Percentiles rank a stretch among this genome's conserved stretches.
Conservation (phyloP, 2,113 vertebrate genomes). For the Accipiter virgatus region DNA sequence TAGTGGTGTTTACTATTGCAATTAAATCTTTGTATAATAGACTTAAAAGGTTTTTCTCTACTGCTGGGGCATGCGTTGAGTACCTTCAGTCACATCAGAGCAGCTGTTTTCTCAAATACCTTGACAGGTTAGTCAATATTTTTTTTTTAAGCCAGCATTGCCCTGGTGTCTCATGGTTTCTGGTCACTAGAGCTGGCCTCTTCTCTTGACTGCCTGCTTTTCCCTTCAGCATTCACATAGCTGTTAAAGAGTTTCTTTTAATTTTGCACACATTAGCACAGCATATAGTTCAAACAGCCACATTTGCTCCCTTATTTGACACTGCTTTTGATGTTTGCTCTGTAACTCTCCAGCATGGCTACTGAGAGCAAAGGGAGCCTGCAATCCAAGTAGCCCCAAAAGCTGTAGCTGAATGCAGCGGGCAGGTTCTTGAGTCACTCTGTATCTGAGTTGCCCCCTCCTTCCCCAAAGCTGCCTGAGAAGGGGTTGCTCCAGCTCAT, state of each 20-base stretch:
- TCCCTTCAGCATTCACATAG: background rate
- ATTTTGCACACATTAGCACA: background rate
- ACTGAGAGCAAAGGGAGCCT: background rate
- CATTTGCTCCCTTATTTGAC: background rate
- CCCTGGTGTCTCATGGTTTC: background rate
- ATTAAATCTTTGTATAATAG: background rate
- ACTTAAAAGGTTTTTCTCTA: background rate
- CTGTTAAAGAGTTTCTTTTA: background rate
- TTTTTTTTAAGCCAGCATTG: background rate
- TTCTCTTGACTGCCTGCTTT: background rate
- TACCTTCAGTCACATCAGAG: background rate
- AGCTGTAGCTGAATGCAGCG: background rate
- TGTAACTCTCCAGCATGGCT: background rate
- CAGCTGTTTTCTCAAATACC: background rate
- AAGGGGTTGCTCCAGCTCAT: background rate
- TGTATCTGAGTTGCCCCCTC: background rate
- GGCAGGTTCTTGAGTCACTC: background rate
- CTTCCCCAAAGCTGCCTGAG: background rate
- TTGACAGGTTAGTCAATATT: background rate
- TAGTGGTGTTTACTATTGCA: background rate
- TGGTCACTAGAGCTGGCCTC: background rate
- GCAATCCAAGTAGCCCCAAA: background rate
- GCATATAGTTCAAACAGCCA: background rate
- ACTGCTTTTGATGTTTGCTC: background rate
- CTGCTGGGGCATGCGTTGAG: background rate